These are phyloP conservation scores for Limulus polyphemus DNA, from an alignment of 2,888 invertebrate species.

Conservation along the genomic window DNA sequence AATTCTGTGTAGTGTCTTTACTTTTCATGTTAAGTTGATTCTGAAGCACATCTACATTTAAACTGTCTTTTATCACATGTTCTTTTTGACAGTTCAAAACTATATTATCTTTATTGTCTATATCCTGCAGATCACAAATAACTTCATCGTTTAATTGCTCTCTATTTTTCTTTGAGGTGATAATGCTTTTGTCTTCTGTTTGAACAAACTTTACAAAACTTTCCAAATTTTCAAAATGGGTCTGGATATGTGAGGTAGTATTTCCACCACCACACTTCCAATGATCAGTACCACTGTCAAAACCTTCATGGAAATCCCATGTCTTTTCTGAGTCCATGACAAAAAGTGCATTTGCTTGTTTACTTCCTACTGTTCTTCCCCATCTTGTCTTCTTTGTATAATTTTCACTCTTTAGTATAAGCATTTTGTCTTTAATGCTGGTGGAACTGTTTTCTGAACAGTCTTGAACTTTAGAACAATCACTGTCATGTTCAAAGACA, in stretches of 20 bases:
- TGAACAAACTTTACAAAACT: constrained; percentile 66
- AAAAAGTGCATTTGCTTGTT: constrained; percentile 64
- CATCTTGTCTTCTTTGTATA: constrained; percentile 67
- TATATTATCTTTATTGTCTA: no score
- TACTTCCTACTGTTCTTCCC: constrained; percentile 64
- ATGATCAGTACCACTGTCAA: constrained; percentile 34
- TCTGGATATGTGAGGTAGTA: constrained; percentile 58
- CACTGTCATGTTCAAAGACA: constrained; percentile 20
- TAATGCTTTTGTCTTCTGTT: constrained; percentile 37
- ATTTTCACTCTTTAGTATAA: constrained; percentile 43
- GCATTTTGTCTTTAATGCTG: constrained; percentile 15
- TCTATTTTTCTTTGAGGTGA: constrained; percentile 7
- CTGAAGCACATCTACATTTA: no score
- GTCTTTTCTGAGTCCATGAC: constrained; percentile 54
- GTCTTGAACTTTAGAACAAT: background rate
- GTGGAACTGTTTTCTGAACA: background rate
- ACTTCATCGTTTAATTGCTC: constrained; percentile 12
- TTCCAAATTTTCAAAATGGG: constrained; percentile 70
- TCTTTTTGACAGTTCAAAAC: no score
- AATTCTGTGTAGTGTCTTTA: no score
- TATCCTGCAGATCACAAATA: no score
- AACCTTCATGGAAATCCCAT: constrained; percentile 51
- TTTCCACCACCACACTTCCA: constrained; percentile 39
- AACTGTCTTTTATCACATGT: no score
- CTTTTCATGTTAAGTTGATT: no score